Evolutionary conservation across 2,113 vertebrate species (phyloP).

Genomic region (Platichthys flesus): DNA sequence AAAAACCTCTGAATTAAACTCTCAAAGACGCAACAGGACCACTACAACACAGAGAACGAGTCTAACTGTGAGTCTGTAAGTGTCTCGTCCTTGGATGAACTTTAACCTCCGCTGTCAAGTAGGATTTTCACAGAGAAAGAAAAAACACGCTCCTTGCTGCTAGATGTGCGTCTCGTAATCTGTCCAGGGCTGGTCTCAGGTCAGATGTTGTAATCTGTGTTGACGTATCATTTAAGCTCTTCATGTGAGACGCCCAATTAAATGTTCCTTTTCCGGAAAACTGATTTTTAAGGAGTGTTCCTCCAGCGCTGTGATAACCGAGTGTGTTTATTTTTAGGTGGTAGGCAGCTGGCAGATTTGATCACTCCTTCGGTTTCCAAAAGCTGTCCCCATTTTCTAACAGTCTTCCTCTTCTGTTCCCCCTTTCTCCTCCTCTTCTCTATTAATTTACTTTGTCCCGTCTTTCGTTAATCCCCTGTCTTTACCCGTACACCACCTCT

Average conservation of each 20-base stretch:
- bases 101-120: neutral
- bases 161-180: neutral
- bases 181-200: conserved; percentile 1
- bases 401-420: conserved; percentile 64
- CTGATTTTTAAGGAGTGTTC: conserved; percentile 6
- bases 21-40: no score
- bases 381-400: conserved; percentile 75
- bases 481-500: conserved; percentile 11
- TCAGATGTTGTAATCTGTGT: conserved; percentile 24
- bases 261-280: neutral
- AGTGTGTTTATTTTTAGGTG: conserved; percentile 58
- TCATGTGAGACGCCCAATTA: conserved; percentile 13
- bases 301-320: conserved; percentile 21
- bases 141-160: neutral
- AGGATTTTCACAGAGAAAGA: neutral
- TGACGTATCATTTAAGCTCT: conserved; percentile 2
- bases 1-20: no score
- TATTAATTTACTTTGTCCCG: conserved; percentile 44
- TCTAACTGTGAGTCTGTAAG: neutral
- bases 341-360: conserved; percentile 40
- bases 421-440: conserved; percentile 41
- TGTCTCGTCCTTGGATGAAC: neutral
- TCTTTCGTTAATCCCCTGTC: conserved; percentile 53
- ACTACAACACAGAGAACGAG: no score
- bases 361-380: conserved; percentile 57